A percentile compares a stretch with the other conserved stretches of the same genome.
Conservation (phyloP, 2,888 invertebrate genomes). For the Erynnis tages region DNA sequence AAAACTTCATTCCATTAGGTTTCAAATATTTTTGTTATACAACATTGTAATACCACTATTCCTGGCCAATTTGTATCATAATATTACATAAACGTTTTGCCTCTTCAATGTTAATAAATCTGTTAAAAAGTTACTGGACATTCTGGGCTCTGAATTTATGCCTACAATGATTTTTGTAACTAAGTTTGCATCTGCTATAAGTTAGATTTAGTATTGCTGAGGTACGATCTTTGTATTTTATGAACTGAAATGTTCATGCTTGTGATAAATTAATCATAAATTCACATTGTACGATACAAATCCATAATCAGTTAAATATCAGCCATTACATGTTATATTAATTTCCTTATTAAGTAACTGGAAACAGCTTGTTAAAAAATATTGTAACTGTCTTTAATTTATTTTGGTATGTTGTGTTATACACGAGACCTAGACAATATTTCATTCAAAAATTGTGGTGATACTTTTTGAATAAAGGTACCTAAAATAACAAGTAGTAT, state of each 20-base stretch:
- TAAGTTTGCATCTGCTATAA: slow-evolving; percentile 7
- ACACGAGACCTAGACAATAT: slow-evolving; percentile 65
- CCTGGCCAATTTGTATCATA: background rate
- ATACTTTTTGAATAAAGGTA: slow-evolving; percentile 69
- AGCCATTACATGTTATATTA: background rate
- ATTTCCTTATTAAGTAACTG: background rate
- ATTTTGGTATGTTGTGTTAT: slow-evolving; percentile 38
- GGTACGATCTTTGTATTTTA: slow-evolving; percentile 18
- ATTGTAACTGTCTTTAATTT: background rate
- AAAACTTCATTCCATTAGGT: slow-evolving; percentile 73
- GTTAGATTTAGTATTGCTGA: slow-evolving; percentile 19
- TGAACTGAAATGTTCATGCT: slow-evolving; percentile 7
- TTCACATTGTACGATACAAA: slow-evolving; percentile 3
- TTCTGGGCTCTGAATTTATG: no score
- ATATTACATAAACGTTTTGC: no score
- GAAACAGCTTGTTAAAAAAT: background rate
- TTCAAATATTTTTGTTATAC: slow-evolving; percentile 37
- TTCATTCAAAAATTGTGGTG: slow-evolving; percentile 68
- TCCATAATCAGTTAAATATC: background rate
- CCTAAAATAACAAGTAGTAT: slow-evolving; percentile 39
- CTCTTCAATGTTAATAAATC: no score
- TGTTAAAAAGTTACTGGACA: no score
- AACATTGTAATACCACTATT: background rate
- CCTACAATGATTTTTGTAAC: background rate
- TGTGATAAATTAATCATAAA: slow-evolving; percentile 13